phyloP scores from a whole-genome alignment of 2,888 invertebrate genomes.

The Brenthis daphne region DNA sequence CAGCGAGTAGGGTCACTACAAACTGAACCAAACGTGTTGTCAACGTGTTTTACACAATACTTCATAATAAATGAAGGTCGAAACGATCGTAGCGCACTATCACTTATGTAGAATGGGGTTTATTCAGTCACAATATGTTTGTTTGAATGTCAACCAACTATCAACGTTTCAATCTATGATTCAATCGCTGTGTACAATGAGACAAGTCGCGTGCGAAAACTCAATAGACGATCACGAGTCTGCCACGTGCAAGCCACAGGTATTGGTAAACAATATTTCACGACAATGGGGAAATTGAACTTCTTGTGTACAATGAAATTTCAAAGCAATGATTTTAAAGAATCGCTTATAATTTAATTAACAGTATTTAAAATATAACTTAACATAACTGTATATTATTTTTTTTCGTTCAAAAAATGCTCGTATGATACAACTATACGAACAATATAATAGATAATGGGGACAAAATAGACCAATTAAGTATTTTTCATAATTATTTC shows the following conservation, averaged over 20 bases:
- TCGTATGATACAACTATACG: too few species aligned
- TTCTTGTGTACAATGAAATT: slow-evolving; percentile 13
- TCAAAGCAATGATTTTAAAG: background rate
- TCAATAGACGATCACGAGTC: slow-evolving; percentile 35
- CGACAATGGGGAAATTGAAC: slow-evolving; percentile 27
- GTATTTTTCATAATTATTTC: too few species aligned
- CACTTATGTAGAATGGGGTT: slow-evolving; percentile 20
- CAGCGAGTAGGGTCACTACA: too few species aligned
- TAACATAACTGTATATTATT: too few species aligned
- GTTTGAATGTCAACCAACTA: slow-evolving; percentile 29
- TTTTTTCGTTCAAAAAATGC: too few species aligned
- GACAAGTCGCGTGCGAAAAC: slow-evolving; percentile 39
- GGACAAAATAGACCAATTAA: too few species aligned
- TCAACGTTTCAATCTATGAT: slow-evolving; percentile 43
- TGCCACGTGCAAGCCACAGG: slow-evolving; percentile 40
- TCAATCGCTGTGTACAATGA: slow-evolving; percentile 42
- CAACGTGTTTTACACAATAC: background rate
- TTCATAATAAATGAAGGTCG: background rate
- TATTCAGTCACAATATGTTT: slow-evolving; percentile 21
- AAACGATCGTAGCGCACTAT: background rate
- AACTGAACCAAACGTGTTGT: too few species aligned
- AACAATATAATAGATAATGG: too few species aligned
- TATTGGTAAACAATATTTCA: slow-evolving; percentile 39
- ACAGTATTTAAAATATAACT: background rate
- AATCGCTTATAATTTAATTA: background rate